Conservation (phyloP, 2,888 invertebrate species). For the Drosophila rellima region DNA sequence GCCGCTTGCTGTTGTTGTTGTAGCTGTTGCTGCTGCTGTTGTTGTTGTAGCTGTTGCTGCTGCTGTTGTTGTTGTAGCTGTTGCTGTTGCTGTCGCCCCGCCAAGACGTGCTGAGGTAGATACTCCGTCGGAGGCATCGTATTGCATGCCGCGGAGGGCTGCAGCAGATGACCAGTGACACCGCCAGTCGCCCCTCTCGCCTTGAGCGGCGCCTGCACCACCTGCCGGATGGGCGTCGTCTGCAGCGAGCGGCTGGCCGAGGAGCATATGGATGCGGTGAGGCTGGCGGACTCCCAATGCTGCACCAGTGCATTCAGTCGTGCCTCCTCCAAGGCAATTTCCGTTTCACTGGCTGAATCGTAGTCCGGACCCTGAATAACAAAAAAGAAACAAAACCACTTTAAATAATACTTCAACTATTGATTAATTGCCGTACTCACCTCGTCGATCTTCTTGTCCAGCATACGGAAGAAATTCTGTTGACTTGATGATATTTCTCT, state of each 20-base stretch:
- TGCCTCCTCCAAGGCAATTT: slow-evolving; percentile 89
- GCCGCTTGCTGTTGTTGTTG: slow-evolving; percentile 49
- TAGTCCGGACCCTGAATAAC: slow-evolving; percentile 91
- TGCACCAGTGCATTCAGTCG: slow-evolving; percentile 89
- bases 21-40: slow-evolving; percentile 62
- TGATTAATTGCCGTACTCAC: slow-evolving; percentile 86
- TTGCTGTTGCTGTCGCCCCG: slow-evolving; percentile 67
- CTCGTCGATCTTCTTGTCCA: slow-evolving; percentile 96
- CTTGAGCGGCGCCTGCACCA: slow-evolving; percentile 84
- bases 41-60: slow-evolving; percentile 37
- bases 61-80: slow-evolving; percentile 45
- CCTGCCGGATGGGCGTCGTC: slow-evolving; percentile 86
- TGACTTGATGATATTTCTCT: slow-evolving; percentile 96
- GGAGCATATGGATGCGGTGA: slow-evolving; percentile 86
- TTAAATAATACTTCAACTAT: not conserved
- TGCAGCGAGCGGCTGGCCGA: slow-evolving; percentile 87
- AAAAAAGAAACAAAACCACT: rapidly evolving
- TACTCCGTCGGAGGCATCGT: slow-evolving; percentile 80
- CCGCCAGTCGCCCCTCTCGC: slow-evolving; percentile 29
- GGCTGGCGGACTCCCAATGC: slow-evolving; percentile 92
- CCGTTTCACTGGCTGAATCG: slow-evolving; percentile 91
- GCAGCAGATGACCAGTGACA: slow-evolving; percentile 63
- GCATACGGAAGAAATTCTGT: slow-evolving; percentile 96
- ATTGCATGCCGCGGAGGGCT: slow-evolving; percentile 60
- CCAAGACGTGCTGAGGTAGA: slow-evolving; percentile 83